phyloP scores from a whole-genome alignment of 2,888 invertebrate species.

The Lithophane ornitopus region DNA sequence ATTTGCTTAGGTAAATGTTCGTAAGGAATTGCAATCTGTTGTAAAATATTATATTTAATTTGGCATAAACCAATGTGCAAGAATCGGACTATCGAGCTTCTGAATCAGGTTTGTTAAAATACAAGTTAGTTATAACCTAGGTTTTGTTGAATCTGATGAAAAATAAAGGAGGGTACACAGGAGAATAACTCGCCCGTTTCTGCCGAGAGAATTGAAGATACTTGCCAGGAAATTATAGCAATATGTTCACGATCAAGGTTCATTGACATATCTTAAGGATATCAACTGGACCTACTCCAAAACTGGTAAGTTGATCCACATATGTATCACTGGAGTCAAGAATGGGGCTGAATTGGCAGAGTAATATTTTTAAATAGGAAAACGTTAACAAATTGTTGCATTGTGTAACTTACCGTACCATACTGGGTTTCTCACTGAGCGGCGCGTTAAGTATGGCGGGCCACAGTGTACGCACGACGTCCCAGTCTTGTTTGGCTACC shows the following conservation, averaged over 20 bases:
- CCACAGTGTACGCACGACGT: slow-evolving; percentile 93
- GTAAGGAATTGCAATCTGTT: too few relatives aligned
- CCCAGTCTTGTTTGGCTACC: slow-evolving; percentile 94
- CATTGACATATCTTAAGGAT: not conserved
- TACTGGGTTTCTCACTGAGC: slow-evolving; percentile 96
- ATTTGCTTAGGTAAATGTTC: too few relatives aligned
- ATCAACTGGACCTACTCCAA: not conserved
- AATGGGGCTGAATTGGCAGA: not conserved
- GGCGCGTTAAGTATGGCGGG: slow-evolving; percentile 94
- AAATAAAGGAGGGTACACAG: too few relatives aligned
- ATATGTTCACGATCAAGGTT: not conserved
- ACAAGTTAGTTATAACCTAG: too few relatives aligned
- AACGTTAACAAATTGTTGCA: not conserved
- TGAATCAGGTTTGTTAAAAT: not conserved
- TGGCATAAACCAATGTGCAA: not conserved
- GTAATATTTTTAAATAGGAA: not conserved
- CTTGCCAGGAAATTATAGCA: not conserved
- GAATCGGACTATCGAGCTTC: not conserved
- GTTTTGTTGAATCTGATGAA: too few relatives aligned
- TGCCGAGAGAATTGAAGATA: not conserved
- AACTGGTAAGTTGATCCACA: not conserved
- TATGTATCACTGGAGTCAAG: not conserved
- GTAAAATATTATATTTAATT: too few relatives aligned
- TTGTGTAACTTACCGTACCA: slow-evolving; percentile 88
- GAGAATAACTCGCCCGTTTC: not conserved